Base-by-base conservation (phyloP, 1,140 invertebrate species). In the Cotesia vestalis region DNA sequence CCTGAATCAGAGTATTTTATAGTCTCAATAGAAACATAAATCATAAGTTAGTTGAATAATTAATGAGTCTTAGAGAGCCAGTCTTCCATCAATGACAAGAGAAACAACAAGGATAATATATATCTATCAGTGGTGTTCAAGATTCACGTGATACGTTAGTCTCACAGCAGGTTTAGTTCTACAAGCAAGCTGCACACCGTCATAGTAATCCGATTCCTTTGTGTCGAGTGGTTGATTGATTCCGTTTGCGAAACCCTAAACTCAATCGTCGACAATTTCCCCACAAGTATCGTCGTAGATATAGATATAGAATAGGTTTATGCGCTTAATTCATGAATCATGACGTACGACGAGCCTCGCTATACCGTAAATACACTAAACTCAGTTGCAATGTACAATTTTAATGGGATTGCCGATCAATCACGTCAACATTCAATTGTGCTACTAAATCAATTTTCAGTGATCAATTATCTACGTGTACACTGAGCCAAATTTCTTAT, bases 131-230 rank as follows among this genome's bases (percentile, higher is more conserved):
- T 55, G 66, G 46, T 35, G 27, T 36, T 67, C 20, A 35, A 34
- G 14, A 27, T 52, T 66, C 66, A 67, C 6, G 52, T 38, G 51
- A 66, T 66, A 51, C 38, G n/a, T 17, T 9, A 55, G 14, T 5
- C 14, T 12, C 11, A 11, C 40, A 46, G 40, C 40, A 46, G 40
- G 40, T 46, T 35, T 52, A 27, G 9, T 14, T 17, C 20, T 59
- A 20, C 57, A 59, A 20, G 20, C 12, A 55, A 14, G 12, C n/a
- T 11, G 53, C 62, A 64, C 9, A 36, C n/a, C n/a, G 46, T 51
- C 51, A 35, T 27, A 67, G 66, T 55, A 67, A 67, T 67, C 66
- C 52, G 51, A 67, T 35, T 51, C 66, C 52, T 53, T 55, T 55
- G 66, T 55, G 40, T n/a, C 17, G 40, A 51, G 35, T 51, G 62